These are phyloP conservation scores for Sarcophilus harrisii DNA, from an alignment of 2,797 vertebrate genomes.

Conservation along the genomic window DNA sequence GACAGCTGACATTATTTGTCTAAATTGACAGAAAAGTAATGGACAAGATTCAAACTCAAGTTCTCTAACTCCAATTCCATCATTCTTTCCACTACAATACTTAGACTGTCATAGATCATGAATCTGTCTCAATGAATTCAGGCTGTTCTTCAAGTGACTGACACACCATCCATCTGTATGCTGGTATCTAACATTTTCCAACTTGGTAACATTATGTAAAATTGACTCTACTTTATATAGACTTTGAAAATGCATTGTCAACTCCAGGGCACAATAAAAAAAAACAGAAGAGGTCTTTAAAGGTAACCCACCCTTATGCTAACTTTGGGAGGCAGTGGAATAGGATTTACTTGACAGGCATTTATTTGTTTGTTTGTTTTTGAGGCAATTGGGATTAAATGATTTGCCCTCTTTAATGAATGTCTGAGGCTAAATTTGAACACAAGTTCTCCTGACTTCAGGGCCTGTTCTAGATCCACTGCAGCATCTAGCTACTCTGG, in stretches of 20 bases:
- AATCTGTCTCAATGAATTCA: not conserved
- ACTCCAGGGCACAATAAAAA: not conserved
- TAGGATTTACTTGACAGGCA: not conserved
- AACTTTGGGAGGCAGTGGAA: not conserved
- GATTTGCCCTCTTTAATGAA: too few relatives aligned
- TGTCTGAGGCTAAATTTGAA: too few relatives aligned
- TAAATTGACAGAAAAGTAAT: not conserved
- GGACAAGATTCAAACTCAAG: not conserved
- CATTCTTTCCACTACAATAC: not conserved
- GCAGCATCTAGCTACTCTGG: too few relatives aligned
- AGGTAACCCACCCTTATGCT: not conserved
- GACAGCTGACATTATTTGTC: not conserved
- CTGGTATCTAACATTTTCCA: not conserved
- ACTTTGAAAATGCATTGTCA: not conserved
- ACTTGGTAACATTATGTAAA: not conserved
- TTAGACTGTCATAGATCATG: not conserved
- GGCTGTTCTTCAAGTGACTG: not conserved
- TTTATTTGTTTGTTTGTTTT: not conserved
- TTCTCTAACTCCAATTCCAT: not conserved
- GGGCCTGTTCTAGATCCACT: too few relatives aligned
- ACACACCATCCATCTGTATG: not conserved
- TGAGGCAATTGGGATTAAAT: too few relatives aligned
- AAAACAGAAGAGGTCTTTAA: not conserved
- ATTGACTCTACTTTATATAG: not conserved
- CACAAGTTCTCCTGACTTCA: too few relatives aligned